Evolutionary conservation across 2,797 vertebrate species (phyloP), one percentile per base, ranked within the genome.

Genomic region (Eupleurogrammus muticus): DNA sequence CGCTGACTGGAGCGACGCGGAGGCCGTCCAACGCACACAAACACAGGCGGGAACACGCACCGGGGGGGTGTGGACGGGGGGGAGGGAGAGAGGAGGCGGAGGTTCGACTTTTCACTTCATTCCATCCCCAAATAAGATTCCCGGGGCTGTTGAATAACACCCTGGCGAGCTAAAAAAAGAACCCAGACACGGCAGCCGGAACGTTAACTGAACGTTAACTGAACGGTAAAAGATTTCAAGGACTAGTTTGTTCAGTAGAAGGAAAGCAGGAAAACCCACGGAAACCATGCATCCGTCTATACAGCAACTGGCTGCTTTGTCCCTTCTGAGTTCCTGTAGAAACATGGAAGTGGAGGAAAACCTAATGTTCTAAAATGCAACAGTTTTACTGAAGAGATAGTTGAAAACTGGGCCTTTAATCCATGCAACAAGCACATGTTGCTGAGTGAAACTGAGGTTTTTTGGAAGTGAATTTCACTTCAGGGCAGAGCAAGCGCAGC

Each of bases 11-110:
- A 53, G 36, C 19, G 7, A 21, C 13, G 17, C 59, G 73, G 75
- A 77, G 17, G 34, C 17, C 0, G 17, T 62, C 73, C 82, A 87
- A 51, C 9, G 40, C 4, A 77, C 62, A 86, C 73, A 85, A 63
- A 78, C 76, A 72, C 70, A 66, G 68, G 58, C 35, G 71, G 49
- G 70, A 73, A 77, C 66, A 64, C 42, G 23, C 36, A 47, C 32
- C 9, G 9, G n/a, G n/a, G n/a, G n/a, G n/a, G n/a, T n/a, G n/a
- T n/a, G n/a, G n/a, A n/a, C 6, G 28, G 28, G 3, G 28, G 28
- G 3, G 28, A 6, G 28, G 28, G 28, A 10, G n/a, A 19, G 21
- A 9, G 55, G 9, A 42, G 13, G 7, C 9, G 5, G n/a, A n/a
- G n/a, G 42, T 9, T 66, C 4, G 34, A 23, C 23, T 60, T 62